Base-by-base conservation (phyloP, 23 tunicate species). In the Diplosoma virens region DNA sequence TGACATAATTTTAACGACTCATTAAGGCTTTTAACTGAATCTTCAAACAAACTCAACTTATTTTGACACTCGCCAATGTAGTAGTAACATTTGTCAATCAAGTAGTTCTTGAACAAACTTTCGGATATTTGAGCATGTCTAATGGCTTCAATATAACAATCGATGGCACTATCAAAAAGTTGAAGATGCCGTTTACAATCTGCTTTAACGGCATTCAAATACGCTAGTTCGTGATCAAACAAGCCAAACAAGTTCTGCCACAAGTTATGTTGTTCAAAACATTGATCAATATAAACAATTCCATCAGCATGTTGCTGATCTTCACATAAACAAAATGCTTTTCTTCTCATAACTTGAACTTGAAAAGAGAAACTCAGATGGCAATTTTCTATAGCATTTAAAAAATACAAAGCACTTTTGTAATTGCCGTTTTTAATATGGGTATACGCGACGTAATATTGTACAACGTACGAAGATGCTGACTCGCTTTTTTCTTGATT, bases 311-410 rank as follows among this genome's bases (percentile, higher is more conserved):
- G 27, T 3, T 37, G 34, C 3, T 24, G 33, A 23, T 24, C 18
- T 30, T 72, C 37, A 48, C 20, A 28, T 16, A 72, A 23, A 72
- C 78, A 72, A 9, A 11, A 22, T 3, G 78, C 78, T 72, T 72
- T 72, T 47, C 32, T 21, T 3, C 53, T 24, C 75, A 68, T 34
- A n/a, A n/a, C n/a, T n/a, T n/a, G n/a, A n/a, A n/a, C n/a, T n/a
- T n/a, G n/a, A 11, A 18, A 65, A 5, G 22, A 63, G 37, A 28
- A 6, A 3, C 29, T n/a, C n/a, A n/a, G n/a, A n/a, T n/a, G n/a
- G n/a, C n/a, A n/a, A n/a, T n/a, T n/a, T n/a, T n/a, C n/a, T n/a
- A n/a, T n/a, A n/a, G n/a, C n/a, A n/a, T 63, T 30, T 16, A 11
- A 63, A 7, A 68, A 16, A 1, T 48, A 18, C 41, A 72, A 50